Base-by-base conservation (phyloP, 2,113 vertebrate species). In the Rallus limicola region DNA sequence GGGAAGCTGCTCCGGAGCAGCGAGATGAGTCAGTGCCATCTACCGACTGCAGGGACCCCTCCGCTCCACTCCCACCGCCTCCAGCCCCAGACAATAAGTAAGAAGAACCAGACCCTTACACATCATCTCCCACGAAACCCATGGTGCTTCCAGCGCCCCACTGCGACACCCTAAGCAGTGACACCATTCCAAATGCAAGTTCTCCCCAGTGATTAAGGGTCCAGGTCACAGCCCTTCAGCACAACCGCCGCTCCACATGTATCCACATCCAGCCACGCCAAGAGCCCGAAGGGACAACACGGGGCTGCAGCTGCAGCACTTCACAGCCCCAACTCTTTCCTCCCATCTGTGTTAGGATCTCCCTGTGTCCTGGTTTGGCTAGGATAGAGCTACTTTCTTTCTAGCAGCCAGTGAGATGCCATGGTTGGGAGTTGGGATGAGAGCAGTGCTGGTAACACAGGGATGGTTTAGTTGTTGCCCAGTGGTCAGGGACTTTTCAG, bases 1-100 rank as follows among this genome's bases (percentile, higher is more conserved):
- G 52, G 55, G 67, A 53, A 40, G 52, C 10, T 31, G 26, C 59
- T 29, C 9, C 3, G 5, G 86, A 44, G 52, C 93, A 56, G 89
- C 1, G 12, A 56, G 67, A 95, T n/a, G 74, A 92, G 19, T 86
- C 94, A 86, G 97, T 97, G 97, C 94, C 98, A 94, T 46, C 98
- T 98, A 53, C 91, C 29, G 98, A 90, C 91, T 67, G n/a, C 7
- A 3, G 48, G 20, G 8, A 33, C 50, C 38, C 13, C 0, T 5
- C 28, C 1, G 2, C 42, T 59, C 40, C 64, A 21, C 40, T 14
- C 2, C 33, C 68, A 13, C 11, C 1, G 1, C 5, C 7, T 56
- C 19, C 28, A 1, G 31, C 38, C 71, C 36, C 31, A 36, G 10
- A 14, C 0, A 2, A 4, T 4, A 5, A 36, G 71, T 12, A 14